Conservation (phyloP, 2,888 invertebrate species). For the Sylvicola cinctus region DNA sequence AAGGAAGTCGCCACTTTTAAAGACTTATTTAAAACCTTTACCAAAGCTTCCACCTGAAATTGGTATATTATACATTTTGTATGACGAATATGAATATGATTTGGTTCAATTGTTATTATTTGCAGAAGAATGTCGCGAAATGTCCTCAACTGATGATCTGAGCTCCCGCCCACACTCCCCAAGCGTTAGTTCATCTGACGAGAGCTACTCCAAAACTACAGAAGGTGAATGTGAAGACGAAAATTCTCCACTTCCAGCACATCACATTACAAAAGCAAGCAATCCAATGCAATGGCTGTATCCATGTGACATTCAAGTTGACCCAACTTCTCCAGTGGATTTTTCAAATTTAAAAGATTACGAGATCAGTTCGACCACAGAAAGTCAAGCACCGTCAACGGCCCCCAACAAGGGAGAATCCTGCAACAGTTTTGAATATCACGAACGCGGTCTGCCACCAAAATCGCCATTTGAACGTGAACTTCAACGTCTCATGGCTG, state of each 20-base stretch:
- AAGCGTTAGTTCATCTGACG: slow-evolving; percentile 66
- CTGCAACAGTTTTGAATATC: slow-evolving; percentile 41
- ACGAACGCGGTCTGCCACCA: slow-evolving; percentile 25
- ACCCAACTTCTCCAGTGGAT: slow-evolving; percentile 20
- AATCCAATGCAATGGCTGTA: slow-evolving; percentile 37
- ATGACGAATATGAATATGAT: background rate
- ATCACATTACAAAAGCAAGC: slow-evolving; percentile 6
- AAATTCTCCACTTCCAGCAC: slow-evolving; percentile 2
- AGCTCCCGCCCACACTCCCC: slow-evolving; percentile 64
- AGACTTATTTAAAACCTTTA: slow-evolving; percentile 33
- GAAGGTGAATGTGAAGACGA: slow-evolving; percentile 36
- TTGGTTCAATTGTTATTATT: background rate
- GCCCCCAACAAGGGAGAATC: slow-evolving; percentile 41
- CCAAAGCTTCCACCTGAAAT: slow-evolving; percentile 32
- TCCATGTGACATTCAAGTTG: slow-evolving; percentile 38
- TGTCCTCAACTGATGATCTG: slow-evolving; percentile 63
- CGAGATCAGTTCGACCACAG: slow-evolving; percentile 25
- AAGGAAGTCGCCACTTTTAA: too few species aligned
- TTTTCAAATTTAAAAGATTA: slow-evolving; percentile 23
- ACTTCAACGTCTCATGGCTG: slow-evolving; percentile 56
- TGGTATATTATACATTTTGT: slow-evolving; percentile 2
- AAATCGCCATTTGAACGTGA: slow-evolving; percentile 56
- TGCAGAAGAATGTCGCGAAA: slow-evolving; percentile 22
- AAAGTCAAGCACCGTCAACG: slow-evolving; percentile 31
- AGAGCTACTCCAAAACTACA: slow-evolving; percentile 64